A percentile compares a stretch with the other conserved stretches of the same genome.
These are phyloP conservation scores for Hiodon tergisus DNA, from an alignment of 2,113 vertebrate species.

Conservation along the genomic window DNA sequence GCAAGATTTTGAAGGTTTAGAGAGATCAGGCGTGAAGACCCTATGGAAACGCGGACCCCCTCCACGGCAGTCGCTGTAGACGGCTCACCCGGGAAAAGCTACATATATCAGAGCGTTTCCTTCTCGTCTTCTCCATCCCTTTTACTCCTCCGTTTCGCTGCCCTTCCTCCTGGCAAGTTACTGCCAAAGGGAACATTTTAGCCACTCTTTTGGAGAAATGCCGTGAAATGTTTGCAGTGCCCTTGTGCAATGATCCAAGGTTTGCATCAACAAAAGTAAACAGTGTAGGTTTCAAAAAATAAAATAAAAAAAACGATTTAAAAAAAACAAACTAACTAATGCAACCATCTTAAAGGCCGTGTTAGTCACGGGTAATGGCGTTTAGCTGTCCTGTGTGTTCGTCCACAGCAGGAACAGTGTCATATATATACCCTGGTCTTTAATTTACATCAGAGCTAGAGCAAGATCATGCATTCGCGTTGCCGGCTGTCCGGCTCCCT, in stretches of 20 bases:
- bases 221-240: constrained; percentile 26
- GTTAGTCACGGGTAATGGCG: constrained; percentile 63
- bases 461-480: constrained; percentile 1
- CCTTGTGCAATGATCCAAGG: constrained; percentile 23
- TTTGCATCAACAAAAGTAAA: constrained; percentile 26
- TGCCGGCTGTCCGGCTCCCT: background rate
- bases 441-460: constrained; percentile 20
- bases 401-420: constrained; percentile 26
- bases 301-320: constrained; percentile 32
- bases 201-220: constrained; percentile 24
- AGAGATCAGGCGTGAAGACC: constrained; percentile 80
- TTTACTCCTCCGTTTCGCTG: constrained; percentile 13
- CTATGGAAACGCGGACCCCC: constrained; percentile 72
- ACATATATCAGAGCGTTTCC: constrained; percentile 64
- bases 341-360: constrained; percentile 66
- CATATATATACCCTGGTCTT: constrained; percentile 20
- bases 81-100: constrained; percentile 66
- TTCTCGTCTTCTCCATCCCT: constrained; percentile 13
- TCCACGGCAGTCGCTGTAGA: constrained; percentile 62
- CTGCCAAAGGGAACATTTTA: constrained; percentile 13
- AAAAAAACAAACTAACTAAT: constrained; percentile 63
- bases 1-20: constrained; percentile 82
- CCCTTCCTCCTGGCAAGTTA: constrained; percentile 7
- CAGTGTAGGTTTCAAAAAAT: constrained; percentile 15
- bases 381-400: constrained; percentile 49